Percentiles rank a stretch among this genome's conserved stretches.
These are phyloP conservation scores for Protomyctophum bolini DNA, from an alignment of 2,113 vertebrate genomes.

Conservation along the genomic window DNA sequence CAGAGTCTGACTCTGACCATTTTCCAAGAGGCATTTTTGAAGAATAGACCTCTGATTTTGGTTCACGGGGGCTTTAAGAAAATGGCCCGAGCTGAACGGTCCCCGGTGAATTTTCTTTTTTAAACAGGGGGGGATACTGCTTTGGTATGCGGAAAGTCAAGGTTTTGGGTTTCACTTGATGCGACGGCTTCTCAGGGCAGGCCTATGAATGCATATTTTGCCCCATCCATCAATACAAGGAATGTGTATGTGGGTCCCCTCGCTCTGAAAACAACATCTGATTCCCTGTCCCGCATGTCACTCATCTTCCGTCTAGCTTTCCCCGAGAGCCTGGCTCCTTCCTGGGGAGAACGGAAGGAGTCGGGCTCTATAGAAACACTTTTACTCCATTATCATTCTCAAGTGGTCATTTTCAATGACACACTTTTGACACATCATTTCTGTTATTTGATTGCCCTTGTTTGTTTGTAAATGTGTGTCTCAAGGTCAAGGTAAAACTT, in stretches of 20 bases:
- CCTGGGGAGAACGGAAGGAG: slow-evolving; percentile 49
- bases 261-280: slow-evolving; percentile 74
- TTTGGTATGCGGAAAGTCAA: slow-evolving; percentile 68
- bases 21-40: slow-evolving; percentile 20
- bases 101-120: slow-evolving; percentile 60
- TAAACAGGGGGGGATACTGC: slow-evolving; percentile 48
- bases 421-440: slow-evolving; percentile 27
- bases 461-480: too few species aligned
- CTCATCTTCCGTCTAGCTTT: slow-evolving; percentile 64
- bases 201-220: slow-evolving; percentile 74
- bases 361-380: slow-evolving; percentile 45
- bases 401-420: slow-evolving; percentile 64
- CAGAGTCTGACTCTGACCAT: slow-evolving; percentile 8
- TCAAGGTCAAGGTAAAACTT: too few species aligned
- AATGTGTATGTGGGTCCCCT: slow-evolving; percentile 63
- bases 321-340: slow-evolving; percentile 46
- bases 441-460: slow-evolving; percentile 23
- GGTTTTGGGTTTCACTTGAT: slow-evolving; percentile 76
- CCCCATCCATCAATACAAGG: slow-evolving; percentile 70
- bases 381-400: slow-evolving; percentile 65
- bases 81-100: slow-evolving; percentile 47
- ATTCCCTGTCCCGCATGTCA: slow-evolving; percentile 72
- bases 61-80: slow-evolving; percentile 35
- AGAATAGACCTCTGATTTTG: slow-evolving; percentile 55
- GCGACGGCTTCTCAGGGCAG: slow-evolving; percentile 60